Percentiles rank a stretch among this genome's conserved stretches.
Conservation (phyloP, 2,888 invertebrate species). For the Agelastica alni region DNA sequence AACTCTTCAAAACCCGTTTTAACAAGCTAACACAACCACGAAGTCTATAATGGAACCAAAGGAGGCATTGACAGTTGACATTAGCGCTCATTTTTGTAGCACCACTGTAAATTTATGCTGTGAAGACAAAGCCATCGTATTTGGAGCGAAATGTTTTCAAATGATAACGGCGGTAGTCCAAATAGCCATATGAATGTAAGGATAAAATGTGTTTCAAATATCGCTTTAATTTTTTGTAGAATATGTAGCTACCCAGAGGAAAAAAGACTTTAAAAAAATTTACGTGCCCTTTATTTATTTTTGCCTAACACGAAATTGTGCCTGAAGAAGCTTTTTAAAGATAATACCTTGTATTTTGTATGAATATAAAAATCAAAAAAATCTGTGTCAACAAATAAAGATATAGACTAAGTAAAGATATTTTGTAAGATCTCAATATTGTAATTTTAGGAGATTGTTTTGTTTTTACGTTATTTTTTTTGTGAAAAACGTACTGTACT, state of each 20-base stretch:
- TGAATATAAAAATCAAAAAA: slow-evolving; percentile 36
- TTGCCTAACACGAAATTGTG: slow-evolving; percentile 37
- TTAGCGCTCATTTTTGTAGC: too few relatives aligned
- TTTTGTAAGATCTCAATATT: slow-evolving; percentile 45
- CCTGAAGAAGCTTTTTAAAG: slow-evolving; percentile 45
- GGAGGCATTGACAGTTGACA: too few relatives aligned
- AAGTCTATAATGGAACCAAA: too few relatives aligned
- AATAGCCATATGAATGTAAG: too few relatives aligned
- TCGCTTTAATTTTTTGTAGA: slow-evolving; percentile 32
- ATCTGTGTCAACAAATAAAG: slow-evolving; percentile 28
- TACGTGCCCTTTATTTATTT: slow-evolving; percentile 33
- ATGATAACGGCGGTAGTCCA: too few relatives aligned
- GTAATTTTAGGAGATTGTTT: slow-evolving; percentile 35
- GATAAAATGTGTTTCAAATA: slow-evolving; percentile 25
- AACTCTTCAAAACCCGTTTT: too few relatives aligned
- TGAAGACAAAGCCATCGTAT: too few relatives aligned
- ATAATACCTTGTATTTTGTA: slow-evolving; percentile 36
- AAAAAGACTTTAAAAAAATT: slow-evolving; percentile 39
- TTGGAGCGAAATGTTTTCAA: too few relatives aligned
- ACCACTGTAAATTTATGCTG: too few relatives aligned
- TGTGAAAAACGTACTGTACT: slow-evolving; percentile 38
- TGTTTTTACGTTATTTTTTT: slow-evolving; percentile 28
- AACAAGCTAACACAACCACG: too few relatives aligned
- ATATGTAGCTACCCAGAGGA: slow-evolving; percentile 42
- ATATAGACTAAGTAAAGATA: slow-evolving; percentile 28